Conservation (phyloP, 2,113 vertebrate species). For the Catharus bicknelli region DNA sequence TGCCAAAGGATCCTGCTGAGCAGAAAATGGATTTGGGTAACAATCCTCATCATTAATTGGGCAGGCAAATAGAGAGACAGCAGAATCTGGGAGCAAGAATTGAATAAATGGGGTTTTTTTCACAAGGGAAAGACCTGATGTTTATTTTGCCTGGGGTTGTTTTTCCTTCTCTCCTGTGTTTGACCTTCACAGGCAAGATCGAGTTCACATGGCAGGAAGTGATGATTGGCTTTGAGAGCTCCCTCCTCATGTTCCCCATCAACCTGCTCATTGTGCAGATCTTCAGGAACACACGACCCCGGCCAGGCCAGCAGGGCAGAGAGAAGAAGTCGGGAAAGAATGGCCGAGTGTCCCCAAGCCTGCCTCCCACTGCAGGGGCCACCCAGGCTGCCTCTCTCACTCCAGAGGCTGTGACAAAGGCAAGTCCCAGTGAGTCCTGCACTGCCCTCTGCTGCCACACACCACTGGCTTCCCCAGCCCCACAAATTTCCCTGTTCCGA, state of each 20-base stretch:
- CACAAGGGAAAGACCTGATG: not conserved
- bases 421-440: constrained; percentile 33
- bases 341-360: constrained; percentile 67
- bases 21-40: constrained; percentile 97
- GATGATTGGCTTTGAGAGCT: constrained; percentile 93
- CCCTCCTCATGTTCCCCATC: constrained; percentile 94
- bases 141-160: not conserved
- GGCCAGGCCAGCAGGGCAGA: constrained; percentile 44
- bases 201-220: constrained; percentile 97
- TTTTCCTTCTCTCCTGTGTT: not conserved
- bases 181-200: constrained; percentile 81
- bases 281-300: constrained; percentile 83
- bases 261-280: constrained; percentile 95
- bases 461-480: accelerated
- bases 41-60: not conserved
- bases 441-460: constrained; percentile 31
- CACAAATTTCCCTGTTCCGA: not conserved
- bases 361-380: constrained; percentile 52
- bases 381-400: constrained; percentile 75
- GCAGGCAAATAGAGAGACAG: not conserved
- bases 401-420: constrained; percentile 86
- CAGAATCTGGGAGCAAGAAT: not conserved
- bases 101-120: not conserved
- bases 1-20: constrained; percentile 90
- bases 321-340: constrained; percentile 71